Base-by-base conservation (phyloP, 37 sponge, comb jelly and placozoan species). In the Petrosia ficiformis region DNA sequence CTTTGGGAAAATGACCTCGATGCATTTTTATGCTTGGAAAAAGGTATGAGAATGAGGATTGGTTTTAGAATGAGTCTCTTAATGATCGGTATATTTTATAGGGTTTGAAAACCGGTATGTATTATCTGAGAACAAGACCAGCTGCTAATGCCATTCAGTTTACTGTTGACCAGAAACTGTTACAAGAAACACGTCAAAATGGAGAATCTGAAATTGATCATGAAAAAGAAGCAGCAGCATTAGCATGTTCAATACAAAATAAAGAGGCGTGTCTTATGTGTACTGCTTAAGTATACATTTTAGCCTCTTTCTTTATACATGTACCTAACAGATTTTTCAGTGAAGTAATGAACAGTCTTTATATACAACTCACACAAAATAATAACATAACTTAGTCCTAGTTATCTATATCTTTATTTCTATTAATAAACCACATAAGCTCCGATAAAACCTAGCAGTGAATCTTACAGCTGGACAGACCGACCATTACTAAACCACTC, bases 11-110 rank as follows among this genome's bases (percentile, higher is more conserved):
- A 80, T 98, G 35, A 98, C 99, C 59, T 92, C 93, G 76, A 98
- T 98, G 99, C 99, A 98, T 71, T 98, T 98, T 78, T 93, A 98
- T 71, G 99, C 90, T 25, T 98, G 99, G 99, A 95, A 95, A 67
- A 93, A 93, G 88, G 97, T 90, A 69, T 5, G 63, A 28, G 3
- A 16, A 1, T 64, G 21, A 64, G n/a, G n/a, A n/a, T n/a, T n/a
- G n/a, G n/a, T n/a, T n/a, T 28, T 30, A 24, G 65, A 6, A 28
- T 26, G 28, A 64, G 28, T 64, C 28, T 28, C 10, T 30, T 30
- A 21, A 16, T 54, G 21, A 16, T 44, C 30, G 24, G 19, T 36
- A 5, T 1, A 25, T 22, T 30, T 11, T 39, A 19, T 61, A 93
- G 94, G 99, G 99, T 31, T 74, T 98, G 48, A 98, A 98, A 84